Percentiles rank a stretch among this genome's conserved stretches.
phyloP scores from a whole-genome alignment of 2,113 vertebrate species.

The Eretmochelys imbricata region DNA sequence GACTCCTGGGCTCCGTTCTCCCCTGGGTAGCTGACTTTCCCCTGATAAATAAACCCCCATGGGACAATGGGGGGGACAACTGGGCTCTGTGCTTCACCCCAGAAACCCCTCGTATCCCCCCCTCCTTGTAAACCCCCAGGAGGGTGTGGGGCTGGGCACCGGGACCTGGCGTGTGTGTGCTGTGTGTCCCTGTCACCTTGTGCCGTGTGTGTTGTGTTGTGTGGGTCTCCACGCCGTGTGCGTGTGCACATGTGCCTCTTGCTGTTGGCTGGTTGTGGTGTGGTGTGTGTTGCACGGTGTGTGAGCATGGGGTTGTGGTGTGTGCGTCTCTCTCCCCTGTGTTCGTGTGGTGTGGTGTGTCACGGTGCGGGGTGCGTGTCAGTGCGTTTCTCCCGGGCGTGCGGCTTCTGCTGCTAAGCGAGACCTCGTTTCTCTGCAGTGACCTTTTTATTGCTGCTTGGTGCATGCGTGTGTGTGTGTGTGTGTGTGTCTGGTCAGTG shows the following conservation, averaged over 20 bases:
- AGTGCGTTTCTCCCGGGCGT: background rate
- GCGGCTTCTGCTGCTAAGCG: conserved; percentile 1
- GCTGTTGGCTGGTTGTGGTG: background rate
- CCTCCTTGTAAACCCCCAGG: background rate
- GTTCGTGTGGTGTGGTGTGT: background rate
- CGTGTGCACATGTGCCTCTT: background rate
- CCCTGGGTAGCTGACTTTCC: conserved; percentile 47
- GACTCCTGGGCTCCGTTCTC: conserved; percentile 8
- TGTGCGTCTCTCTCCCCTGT: background rate
- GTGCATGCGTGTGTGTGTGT: background rate
- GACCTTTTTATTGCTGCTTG: conserved; percentile 69
- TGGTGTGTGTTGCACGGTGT: background rate
- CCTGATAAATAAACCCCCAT: conserved; percentile 60
- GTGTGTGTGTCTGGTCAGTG: too few relatives aligned
- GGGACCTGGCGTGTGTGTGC: background rate
- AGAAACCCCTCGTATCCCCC: background rate
- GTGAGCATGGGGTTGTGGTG: background rate
- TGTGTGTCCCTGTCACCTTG: too few relatives aligned
- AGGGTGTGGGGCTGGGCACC: background rate
- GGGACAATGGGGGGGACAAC: conserved; percentile 42
- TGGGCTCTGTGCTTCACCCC: background rate
- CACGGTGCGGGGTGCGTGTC: too few relatives aligned
- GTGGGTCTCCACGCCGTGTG: background rate
- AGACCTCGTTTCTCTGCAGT: conserved; percentile 53
- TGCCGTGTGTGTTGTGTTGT: background rate